Base-by-base conservation (phyloP, 2,113 vertebrate species). In the Accipiter cooperii region DNA sequence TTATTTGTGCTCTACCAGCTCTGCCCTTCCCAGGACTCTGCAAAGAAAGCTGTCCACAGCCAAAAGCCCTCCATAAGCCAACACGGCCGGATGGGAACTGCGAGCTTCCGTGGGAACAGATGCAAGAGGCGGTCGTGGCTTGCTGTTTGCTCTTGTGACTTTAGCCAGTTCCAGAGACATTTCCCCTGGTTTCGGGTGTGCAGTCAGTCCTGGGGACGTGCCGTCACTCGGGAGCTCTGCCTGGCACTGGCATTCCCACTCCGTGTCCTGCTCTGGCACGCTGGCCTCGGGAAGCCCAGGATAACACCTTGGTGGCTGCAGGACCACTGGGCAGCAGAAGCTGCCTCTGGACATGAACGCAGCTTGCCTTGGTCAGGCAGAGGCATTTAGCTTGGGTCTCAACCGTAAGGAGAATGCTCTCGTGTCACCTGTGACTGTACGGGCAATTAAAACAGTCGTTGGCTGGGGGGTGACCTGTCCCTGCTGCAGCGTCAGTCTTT, bases 381-480 rank as follows among this genome's bases (percentile, higher is more conserved):
- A 42, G 44, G 17, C 22, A 14, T 17, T n/a, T 13, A 4, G 31
- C n/a, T 25, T 29, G 42, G 21, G 9, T 64, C 76, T 47, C 6
- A 1, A 17, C 26, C 9, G 2, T 2, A 6, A 33, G 46, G 44
- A 38, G 52, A 38, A 52, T 2, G 33, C 12, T 75, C 60, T 16
- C 2, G 3, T 24, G 36, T 36, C 52, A 58, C 77, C 44, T 58
- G 60, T 3, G 10, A 26, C 42, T 17, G 60, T 12, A 7, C 4
- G 7, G 1, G 5, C 36, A 44, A 24, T 36, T 14, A 58, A 20
- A 74, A 5, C 25, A 7, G 51, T 8, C 3, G 4, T 9, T 1
- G 5, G 40, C 40, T 2, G 7, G 2, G 5, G 51, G 31, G 26
- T 8, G 31, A 74, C 31, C 25, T 18, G n/a, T 42, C 42, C 21